Evolutionary conservation across 92 coral and sea anemone species (phyloP).

Genomic region (Hydrozoanthus gracilis): DNA sequence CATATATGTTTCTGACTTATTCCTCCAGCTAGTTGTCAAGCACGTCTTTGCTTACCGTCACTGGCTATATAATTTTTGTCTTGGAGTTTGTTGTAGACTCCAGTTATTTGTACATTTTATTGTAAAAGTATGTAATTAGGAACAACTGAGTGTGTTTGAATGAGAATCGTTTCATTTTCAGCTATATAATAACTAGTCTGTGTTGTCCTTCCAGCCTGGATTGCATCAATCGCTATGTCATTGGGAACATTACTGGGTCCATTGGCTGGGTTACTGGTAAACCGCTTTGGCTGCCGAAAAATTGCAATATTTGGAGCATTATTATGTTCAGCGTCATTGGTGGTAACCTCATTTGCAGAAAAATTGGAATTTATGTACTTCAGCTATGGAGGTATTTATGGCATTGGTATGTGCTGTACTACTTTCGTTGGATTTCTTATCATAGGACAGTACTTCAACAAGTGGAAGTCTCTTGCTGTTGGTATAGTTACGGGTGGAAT

Average conservation of each 20-base stretch:
- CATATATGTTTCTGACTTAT: too few relatives aligned
- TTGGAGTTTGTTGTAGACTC: too few relatives aligned
- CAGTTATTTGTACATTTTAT: too few relatives aligned
- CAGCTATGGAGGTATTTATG: constrained; percentile 52
- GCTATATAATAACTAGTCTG: too few relatives aligned
- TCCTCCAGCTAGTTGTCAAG: too few relatives aligned
- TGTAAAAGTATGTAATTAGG: background rate
- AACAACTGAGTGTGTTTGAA: background rate
- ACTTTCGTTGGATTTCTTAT: constrained; percentile 56
- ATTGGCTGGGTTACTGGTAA: constrained; percentile 17
- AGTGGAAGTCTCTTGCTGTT: constrained; percentile 66
- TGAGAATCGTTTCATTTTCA: background rate
- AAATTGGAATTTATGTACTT: constrained; percentile 26
- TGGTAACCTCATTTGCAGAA: constrained; percentile 13
- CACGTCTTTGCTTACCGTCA: too few relatives aligned
- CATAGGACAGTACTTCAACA: constrained; percentile 61
- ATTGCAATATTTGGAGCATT: constrained; percentile 16
- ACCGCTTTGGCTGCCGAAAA: constrained; percentile 28
- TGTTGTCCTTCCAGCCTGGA: constrained; percentile 13
- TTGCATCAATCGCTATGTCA: constrained; percentile 11
- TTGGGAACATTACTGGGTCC: constrained; percentile 27
- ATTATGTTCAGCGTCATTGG: constrained; percentile 9
- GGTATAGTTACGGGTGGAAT: constrained; percentile 71
- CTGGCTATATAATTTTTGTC: too few relatives aligned
- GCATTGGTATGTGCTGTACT: constrained; percentile 63